Percentiles rank a stretch among this genome's conserved stretches.
Conservation (phyloP, 1,140 invertebrate species). For the Magallana angulata region DNA sequence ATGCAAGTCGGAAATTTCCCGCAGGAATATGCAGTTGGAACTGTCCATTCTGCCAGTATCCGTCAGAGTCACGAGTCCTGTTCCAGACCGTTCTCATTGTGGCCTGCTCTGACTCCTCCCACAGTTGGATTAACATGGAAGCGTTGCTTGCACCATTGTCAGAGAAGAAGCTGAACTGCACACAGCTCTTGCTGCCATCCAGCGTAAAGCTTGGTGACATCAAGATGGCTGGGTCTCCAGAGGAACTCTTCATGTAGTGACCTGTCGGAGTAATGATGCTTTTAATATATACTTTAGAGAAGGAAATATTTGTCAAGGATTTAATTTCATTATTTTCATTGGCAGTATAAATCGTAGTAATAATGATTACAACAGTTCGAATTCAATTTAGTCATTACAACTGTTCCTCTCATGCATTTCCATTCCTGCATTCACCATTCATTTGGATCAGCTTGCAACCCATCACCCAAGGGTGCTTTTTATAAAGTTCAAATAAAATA, state of each 20-base stretch:
- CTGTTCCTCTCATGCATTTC: too few relatives aligned
- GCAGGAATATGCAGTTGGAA: neutral
- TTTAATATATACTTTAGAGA: too few relatives aligned
- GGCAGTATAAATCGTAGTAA: too few relatives aligned
- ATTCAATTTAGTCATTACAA: too few relatives aligned
- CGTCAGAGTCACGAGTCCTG: neutral
- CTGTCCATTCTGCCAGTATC: slow-evolving; percentile 6
- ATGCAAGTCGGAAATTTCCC: neutral
- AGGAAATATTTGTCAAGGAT: too few relatives aligned
- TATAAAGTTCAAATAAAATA: too few relatives aligned
- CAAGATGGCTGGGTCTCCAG: neutral
- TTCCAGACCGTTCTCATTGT: neutral
- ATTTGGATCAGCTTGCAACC: too few relatives aligned
- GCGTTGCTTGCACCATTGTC: neutral
- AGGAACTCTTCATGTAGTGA: neutral
- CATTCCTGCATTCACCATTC: too few relatives aligned
- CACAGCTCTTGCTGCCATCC: neutral
- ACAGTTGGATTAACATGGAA: neutral
- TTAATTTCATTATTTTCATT: too few relatives aligned
- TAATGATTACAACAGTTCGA: too few relatives aligned
- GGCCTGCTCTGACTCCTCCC: neutral
- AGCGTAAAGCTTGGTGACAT: neutral
- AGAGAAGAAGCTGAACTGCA: neutral
- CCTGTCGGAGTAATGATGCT: neutral
- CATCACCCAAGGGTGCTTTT: too few relatives aligned